phyloP scores from a whole-genome alignment of 2,888 invertebrate genomes.

The Andricus curvator region DNA sequence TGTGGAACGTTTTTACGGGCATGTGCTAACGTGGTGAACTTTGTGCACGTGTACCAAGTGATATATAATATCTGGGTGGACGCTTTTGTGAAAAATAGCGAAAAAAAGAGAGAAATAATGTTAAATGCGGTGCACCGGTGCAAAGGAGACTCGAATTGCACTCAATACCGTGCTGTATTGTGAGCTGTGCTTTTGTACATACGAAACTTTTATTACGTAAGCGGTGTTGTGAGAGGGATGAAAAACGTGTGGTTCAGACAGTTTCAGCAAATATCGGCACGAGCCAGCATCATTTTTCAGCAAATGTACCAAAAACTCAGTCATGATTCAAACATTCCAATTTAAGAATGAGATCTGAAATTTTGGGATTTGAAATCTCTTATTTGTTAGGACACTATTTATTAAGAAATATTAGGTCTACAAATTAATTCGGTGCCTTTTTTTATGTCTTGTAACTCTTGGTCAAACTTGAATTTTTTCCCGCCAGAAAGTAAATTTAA shows the following conservation, averaged over 20 bases:
- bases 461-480: too few relatives aligned
- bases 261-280: constrained; percentile 50
- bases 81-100: constrained; percentile 54
- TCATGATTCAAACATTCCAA: neutral
- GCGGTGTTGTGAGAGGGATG: constrained; percentile 53
- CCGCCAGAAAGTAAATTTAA: too few relatives aligned
- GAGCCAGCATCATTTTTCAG: constrained; percentile 38
- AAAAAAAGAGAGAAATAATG: constrained; percentile 49
- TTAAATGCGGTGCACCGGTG: constrained; percentile 56
- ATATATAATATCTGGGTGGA: constrained; percentile 60
- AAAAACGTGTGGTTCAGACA: constrained; percentile 27
- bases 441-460: too few relatives aligned
- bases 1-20: constrained; percentile 51
- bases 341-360: neutral
- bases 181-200: constrained; percentile 68
- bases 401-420: neutral
- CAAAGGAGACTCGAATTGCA: constrained; percentile 62
- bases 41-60: constrained; percentile 60
- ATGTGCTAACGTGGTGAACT: constrained; percentile 49
- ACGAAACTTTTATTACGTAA: constrained; percentile 58
- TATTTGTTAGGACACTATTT: neutral
- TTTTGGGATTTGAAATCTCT: neutral
- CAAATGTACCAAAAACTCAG: constrained; percentile 13
- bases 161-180: constrained; percentile 66
- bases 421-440: too few relatives aligned